Evolutionary conservation across 2,888 invertebrate genomes (phyloP).

Genomic region (Trissolcus japonicus): DNA sequence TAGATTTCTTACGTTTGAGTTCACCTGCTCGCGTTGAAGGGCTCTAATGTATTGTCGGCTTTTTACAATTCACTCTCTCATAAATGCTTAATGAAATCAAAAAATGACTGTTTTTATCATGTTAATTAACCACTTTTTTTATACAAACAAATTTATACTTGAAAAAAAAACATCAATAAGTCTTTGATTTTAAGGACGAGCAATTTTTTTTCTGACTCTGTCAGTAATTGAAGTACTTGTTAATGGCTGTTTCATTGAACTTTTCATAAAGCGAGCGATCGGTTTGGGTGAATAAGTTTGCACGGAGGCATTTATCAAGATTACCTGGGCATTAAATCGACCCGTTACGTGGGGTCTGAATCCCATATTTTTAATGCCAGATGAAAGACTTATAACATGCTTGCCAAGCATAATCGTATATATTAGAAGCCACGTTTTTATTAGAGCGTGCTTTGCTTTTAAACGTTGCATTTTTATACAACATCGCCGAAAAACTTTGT

Average conservation of each 20-base stretch:
- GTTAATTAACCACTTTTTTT: no score
- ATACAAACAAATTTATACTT: no score
- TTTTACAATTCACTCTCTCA: slow-evolving; percentile 41
- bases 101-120: no score
- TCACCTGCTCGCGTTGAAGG: slow-evolving; percentile 55
- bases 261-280: slow-evolving; percentile 21
- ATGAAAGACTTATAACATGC: slow-evolving; percentile 55
- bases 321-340: slow-evolving; percentile 56
- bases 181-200: no score
- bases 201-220: no score
- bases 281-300: slow-evolving; percentile 36
- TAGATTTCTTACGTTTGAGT: slow-evolving; percentile 29
- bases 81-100: no score
- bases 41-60: slow-evolving; percentile 53
- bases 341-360: slow-evolving; percentile 39
- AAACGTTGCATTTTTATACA: slow-evolving; percentile 50
- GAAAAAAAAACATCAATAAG: no score
- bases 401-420: slow-evolving; percentile 44
- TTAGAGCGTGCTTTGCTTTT: slow-evolving; percentile 39
- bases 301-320: slow-evolving; percentile 43
- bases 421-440: slow-evolving; percentile 46
- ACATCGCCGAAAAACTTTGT: slow-evolving; percentile 7
- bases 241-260: slow-evolving; percentile 19
- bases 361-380: slow-evolving; percentile 50
- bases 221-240: no score